Base-by-base conservation (phyloP, 2,888 invertebrate species). In the Orgyia antiqua region DNA sequence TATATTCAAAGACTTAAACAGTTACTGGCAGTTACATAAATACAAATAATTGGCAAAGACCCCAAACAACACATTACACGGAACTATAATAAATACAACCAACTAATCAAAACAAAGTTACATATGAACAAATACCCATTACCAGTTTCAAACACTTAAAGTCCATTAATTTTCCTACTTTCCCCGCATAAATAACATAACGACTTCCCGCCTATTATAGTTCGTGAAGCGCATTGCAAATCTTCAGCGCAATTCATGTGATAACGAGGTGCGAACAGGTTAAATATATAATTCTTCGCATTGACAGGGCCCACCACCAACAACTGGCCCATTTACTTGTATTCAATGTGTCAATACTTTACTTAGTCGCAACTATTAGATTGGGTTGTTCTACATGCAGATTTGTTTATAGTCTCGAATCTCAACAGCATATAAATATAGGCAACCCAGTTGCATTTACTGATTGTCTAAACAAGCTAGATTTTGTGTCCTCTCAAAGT, bases 121-220 rank as follows among this genome's bases (percentile, higher is more conserved):
- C 4, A 34, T 38, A 29, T 23, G 17, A 37, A 44, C 49, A 42
- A 51, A 51, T 46, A 53, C 47, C n/a, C 9, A 20, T 20, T 20
- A 20, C 20, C 9, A 20, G 20, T 20, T 19, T 29, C 17, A 41
- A 56, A 51, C 42, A 41, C 40, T 32, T 38, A 39, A 40, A 27
- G 37, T 10, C 47, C 54, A 57, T 60, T 59, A 51, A 60, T 65
- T 60, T 51, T 36, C 39, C 39, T 32, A 54, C 56, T 66, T 65
- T 63, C 66, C 46, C 57, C 47, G 39, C 41, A 39, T 40, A 53
- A 40, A 40, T 38, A 39, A 48, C 29, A 54, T 60, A 53, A 64
- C 57, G 51, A 56, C 52, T 57, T 57, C 57, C 54, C 50, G 49
- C 44, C 50, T 51, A 23, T 23, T 23, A 23, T 31, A 56, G 35